Conservation (phyloP, 2,797 vertebrate species). For the Cryptoprocta ferox region DNA sequence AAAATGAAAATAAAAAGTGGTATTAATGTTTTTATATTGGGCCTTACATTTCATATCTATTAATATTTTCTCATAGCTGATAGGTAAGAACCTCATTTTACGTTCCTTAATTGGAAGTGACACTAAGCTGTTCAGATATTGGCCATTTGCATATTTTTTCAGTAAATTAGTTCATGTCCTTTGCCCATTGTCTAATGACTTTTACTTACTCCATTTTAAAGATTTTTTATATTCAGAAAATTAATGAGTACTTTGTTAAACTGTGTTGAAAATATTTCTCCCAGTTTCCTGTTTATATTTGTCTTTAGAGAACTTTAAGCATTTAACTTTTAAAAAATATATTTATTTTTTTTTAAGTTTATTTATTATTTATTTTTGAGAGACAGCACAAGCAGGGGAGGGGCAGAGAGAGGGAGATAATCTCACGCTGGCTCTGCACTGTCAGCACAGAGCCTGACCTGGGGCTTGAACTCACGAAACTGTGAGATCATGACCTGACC, state of each 20-base stretch:
- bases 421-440: too few species aligned
- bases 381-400: too few species aligned
- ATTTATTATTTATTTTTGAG: too few species aligned
- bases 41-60: not conserved
- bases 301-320: not conserved
- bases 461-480: too few species aligned
- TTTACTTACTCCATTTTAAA: not conserved
- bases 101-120: not conserved
- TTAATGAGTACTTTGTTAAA: slow-evolving; percentile 21
- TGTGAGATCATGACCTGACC: too few species aligned
- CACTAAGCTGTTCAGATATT: not conserved
- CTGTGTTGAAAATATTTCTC: slow-evolving; percentile 4
- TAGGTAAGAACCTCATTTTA: slow-evolving; percentile 9
- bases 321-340: not conserved
- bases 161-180: not conserved
- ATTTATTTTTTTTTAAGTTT: not conserved
- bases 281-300: slow-evolving; percentile 21
- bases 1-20: slow-evolving; percentile 24
- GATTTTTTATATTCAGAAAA: not conserved
- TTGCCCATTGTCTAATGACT: not conserved
- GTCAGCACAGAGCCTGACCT: too few species aligned
- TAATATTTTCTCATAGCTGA: not conserved
- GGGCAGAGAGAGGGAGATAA: too few species aligned
- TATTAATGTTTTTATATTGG: not conserved
- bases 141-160: not conserved